Evolutionary conservation across 2,113 vertebrate genomes (phyloP).

Genomic region (Hippopotamus amphibius): DNA sequence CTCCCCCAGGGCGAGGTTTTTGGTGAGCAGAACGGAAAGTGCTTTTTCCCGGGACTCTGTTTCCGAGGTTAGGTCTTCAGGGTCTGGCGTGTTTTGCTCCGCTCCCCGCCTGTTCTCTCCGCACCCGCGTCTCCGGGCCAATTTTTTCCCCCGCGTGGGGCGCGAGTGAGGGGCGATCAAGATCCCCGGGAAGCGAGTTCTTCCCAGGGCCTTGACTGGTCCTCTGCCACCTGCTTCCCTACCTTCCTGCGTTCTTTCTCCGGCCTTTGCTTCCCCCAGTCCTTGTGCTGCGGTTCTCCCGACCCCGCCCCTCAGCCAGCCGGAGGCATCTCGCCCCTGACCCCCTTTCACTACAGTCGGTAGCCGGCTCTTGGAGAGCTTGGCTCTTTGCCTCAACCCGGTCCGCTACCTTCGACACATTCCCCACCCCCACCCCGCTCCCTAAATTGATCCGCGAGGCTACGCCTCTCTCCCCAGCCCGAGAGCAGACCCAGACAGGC

Average conservation of each 20-base stretch:
- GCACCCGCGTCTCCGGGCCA: neutral
- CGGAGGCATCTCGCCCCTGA: neutral
- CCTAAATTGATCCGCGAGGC: neutral
- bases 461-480: neutral
- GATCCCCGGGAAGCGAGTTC: neutral
- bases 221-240: neutral
- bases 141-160: neutral
- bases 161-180: neutral
- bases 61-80: neutral
- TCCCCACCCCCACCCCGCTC: neutral
- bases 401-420: neutral
- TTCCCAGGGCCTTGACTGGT: neutral
- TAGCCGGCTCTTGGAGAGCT: neutral
- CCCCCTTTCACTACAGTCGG: neutral
- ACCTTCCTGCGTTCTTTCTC: neutral
- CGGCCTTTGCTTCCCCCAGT: neutral
- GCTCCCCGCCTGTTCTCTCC: neutral
- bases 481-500: neutral
- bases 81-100: neutral
- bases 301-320: neutral
- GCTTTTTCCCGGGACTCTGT: neutral
- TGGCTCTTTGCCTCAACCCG: neutral
- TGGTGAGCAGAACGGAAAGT: constrained; percentile 37
- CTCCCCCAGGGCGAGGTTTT: constrained; percentile 11
- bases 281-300: neutral